Conservation (phyloP, 2,888 invertebrate species). For the Erannis defoliaria region DNA sequence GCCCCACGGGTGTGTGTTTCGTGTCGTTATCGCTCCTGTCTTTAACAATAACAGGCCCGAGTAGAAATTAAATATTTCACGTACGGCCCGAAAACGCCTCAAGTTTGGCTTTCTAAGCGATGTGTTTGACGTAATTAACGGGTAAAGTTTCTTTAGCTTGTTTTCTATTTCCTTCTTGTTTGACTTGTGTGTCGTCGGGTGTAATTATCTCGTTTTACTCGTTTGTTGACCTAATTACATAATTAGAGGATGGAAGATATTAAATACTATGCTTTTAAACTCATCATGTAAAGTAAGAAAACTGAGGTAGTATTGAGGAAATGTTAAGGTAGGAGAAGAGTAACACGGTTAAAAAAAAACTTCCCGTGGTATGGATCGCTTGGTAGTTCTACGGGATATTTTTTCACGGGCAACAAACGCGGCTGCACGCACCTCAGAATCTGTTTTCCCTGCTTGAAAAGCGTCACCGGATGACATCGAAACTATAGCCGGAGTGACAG, state of each 20-base stretch:
- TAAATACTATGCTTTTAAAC: neutral
- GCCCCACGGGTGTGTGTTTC: slow-evolving; percentile 67
- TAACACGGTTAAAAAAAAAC: no score
- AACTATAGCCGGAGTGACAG: no score
- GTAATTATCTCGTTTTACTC: slow-evolving; percentile 29
- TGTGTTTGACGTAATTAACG: slow-evolving; percentile 37
- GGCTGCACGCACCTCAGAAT: no score
- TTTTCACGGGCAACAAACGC: no score
- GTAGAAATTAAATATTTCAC: slow-evolving; percentile 65
- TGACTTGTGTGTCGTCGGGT: slow-evolving; percentile 26
- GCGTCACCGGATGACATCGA: no score
- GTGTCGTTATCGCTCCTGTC: slow-evolving; percentile 68
- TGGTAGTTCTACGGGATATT: no score
- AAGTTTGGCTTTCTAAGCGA: slow-evolving; percentile 31
- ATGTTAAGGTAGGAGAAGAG: no score
- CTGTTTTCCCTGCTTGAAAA: no score
- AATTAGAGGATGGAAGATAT: neutral
- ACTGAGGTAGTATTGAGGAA: no score
- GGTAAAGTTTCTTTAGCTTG: slow-evolving; percentile 39
- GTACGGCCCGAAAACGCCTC: slow-evolving; percentile 23
- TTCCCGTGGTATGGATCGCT: no score
- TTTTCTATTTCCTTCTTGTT: slow-evolving; percentile 37
- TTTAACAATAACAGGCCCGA: slow-evolving; percentile 65
- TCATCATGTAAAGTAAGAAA: neutral
- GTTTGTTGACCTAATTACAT: slow-evolving; percentile 23